A percentile compares a stretch with the other conserved stretches of the same genome.
Evolutionary conservation across 2,888 invertebrate species (phyloP).

Genomic region (Cartodere bifasciata): DNA sequence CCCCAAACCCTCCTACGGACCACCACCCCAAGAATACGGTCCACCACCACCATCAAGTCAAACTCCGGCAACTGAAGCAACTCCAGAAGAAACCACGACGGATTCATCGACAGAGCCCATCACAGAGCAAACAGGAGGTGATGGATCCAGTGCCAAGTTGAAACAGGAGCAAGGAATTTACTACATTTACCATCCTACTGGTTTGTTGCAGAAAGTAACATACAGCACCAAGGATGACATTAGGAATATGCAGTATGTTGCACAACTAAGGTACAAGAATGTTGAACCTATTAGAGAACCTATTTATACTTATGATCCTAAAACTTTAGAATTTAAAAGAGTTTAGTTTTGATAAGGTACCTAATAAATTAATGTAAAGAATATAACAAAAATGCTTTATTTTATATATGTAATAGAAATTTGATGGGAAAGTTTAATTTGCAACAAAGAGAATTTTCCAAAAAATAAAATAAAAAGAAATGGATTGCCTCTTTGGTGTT

Average conservation of each 20-base stretch:
- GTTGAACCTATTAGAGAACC: constrained; percentile 51
- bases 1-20: constrained; percentile 27
- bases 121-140: constrained; percentile 18
- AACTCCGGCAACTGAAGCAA: too few relatives aligned
- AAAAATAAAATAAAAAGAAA: too few relatives aligned
- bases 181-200: constrained; percentile 49
- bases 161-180: constrained; percentile 47
- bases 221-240: constrained; percentile 43
- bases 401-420: too few relatives aligned
- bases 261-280: constrained; percentile 47
- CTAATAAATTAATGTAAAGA: too few relatives aligned
- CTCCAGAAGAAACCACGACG: constrained; percentile 26
- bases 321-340: too few relatives aligned
- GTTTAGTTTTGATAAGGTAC: too few relatives aligned
- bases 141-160: too few relatives aligned
- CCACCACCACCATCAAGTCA: constrained; percentile 10
- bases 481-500: too few relatives aligned
- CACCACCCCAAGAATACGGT: constrained; percentile 23
- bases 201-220: constrained; percentile 48
- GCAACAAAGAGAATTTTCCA: too few relatives aligned
- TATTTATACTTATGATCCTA: constrained; percentile 41
- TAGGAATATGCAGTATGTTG: constrained; percentile 50
- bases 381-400: too few relatives aligned
- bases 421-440: too few relatives aligned
- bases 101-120: constrained; percentile 29